Base-by-base conservation (phyloP, 2,888 invertebrate species). In the Idaea straminata region DNA sequence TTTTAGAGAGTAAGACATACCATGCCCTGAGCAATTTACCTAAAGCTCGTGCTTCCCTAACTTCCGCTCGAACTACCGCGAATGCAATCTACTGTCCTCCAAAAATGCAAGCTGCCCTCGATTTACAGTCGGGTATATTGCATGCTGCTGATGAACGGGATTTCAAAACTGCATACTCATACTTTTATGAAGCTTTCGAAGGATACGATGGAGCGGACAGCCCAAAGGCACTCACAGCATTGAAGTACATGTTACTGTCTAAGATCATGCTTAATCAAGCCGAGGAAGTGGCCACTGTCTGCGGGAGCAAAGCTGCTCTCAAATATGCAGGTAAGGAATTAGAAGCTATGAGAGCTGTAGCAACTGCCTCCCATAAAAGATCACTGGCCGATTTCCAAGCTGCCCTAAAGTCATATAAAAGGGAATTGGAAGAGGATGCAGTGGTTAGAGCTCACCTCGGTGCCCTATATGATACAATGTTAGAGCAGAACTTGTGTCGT, bases 141-240 rank as follows among this genome's bases (percentile, higher is more conserved):
- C 99, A 99, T 91, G 99, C 99, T 10, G 99, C 99, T n/a, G 99
- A 99, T 85, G 99, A 99, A 88, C 96, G 98, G 78, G 99, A 99
- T 85, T 99, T 99, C 88, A 99, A 99, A 94, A 99, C 99, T 66
- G 99, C 99, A 61, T 99, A 98, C 92, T 99, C 99, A 65, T 99
- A 99, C 86, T 99, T 99, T 86, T 99, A 99, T 88, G 99, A 99
- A 94, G 99, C 99, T 15, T 99, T 99, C 88, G 99, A 99, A 93
- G 98, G 99, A 75, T 99, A 98, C 87, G 99, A 99, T 88, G 98
- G 98, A 74, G 97, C 98, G 5, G 98, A 98, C 78, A 96, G 96
- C 80, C 95, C 95, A 5, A 98, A 97, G 87, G 99, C 99, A 3
- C 91, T 99, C 36, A 97, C 96, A 35, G 98, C 98, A n/a, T 93